phyloP scores from a whole-genome alignment of 2,888 invertebrate species.

The Diaperis boleti region DNA sequence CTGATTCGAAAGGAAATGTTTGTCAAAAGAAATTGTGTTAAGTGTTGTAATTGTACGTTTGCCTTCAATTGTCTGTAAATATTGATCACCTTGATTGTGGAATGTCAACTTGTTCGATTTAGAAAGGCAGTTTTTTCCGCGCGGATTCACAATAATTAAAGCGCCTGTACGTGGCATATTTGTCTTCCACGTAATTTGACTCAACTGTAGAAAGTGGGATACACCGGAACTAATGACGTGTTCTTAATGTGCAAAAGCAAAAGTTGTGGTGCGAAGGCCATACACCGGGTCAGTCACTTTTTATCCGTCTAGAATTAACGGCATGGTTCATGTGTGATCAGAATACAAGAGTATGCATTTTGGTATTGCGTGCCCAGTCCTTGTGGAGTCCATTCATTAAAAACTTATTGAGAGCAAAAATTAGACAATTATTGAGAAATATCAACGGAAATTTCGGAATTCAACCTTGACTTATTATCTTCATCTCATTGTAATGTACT shows the following conservation, averaged over 20 bases:
- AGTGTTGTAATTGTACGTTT: slow-evolving; percentile 27
- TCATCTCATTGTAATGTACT: too few relatives aligned
- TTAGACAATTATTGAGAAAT: too few relatives aligned
- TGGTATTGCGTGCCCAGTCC: too few relatives aligned
- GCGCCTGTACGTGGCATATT: neutral
- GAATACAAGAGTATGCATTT: too few relatives aligned
- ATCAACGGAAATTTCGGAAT: too few relatives aligned
- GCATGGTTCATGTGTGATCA: too few relatives aligned
- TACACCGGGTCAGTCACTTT: slow-evolving; percentile 32
- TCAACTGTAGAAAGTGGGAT: slow-evolving; percentile 32
- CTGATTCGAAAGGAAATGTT: slow-evolving; percentile 21
- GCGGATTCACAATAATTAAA: neutral
- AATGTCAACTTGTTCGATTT: neutral
- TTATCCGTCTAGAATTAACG: neutral
- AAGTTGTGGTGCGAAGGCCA: slow-evolving; percentile 37
- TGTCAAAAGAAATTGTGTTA: slow-evolving; percentile 24
- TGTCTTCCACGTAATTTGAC: slow-evolving; percentile 15
- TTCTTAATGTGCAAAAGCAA: slow-evolving; percentile 37
- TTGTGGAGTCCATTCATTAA: too few relatives aligned
- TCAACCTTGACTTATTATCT: too few relatives aligned
- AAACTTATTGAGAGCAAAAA: too few relatives aligned
- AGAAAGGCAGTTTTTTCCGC: slow-evolving; percentile 10
- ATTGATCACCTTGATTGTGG: slow-evolving; percentile 22
- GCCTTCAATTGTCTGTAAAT: slow-evolving; percentile 27
- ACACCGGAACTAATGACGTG: slow-evolving; percentile 35